Conservation (phyloP, 1,140 invertebrate genomes). For the Frieseomelitta varia region DNA sequence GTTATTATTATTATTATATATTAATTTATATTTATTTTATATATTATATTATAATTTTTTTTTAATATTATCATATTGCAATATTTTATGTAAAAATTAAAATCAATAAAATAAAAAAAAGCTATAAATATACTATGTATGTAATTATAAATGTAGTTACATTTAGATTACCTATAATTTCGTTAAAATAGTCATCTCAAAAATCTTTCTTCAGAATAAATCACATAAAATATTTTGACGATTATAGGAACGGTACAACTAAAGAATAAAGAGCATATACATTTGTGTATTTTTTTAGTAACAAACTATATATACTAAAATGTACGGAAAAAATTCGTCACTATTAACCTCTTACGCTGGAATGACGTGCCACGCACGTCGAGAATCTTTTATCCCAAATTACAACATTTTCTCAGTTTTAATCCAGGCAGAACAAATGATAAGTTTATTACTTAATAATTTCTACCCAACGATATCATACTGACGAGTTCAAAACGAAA, state of each 20-base stretch:
- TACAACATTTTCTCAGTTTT: no score
- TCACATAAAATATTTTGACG: not conserved
- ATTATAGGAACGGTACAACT: not conserved
- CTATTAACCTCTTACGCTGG: no score
- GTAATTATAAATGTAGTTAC: slow-evolving; percentile 14
- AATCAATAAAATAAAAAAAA: not conserved
- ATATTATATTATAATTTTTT: not conserved
- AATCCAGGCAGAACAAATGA: no score
- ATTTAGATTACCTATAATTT: not conserved
- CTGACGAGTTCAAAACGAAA: no score
- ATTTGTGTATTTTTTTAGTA: no score
- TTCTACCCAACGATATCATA: no score
- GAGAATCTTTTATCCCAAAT: no score
- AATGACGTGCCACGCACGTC: no score
- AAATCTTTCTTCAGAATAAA: not conserved
- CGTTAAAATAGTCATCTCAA: not conserved
- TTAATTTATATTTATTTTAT: no score
- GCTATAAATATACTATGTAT: no score
- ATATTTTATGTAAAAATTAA: not conserved
- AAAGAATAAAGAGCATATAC: not conserved
- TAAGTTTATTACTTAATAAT: no score
- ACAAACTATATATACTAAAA: not conserved
- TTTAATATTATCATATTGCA: not conserved
- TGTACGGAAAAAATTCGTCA: not conserved
- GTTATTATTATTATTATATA: not conserved